A percentile compares a stretch with the other conserved stretches of the same genome.
phyloP scores from a whole-genome alignment of 2,797 vertebrate genomes.

The Pantherophis alleghaniensis region DNA sequence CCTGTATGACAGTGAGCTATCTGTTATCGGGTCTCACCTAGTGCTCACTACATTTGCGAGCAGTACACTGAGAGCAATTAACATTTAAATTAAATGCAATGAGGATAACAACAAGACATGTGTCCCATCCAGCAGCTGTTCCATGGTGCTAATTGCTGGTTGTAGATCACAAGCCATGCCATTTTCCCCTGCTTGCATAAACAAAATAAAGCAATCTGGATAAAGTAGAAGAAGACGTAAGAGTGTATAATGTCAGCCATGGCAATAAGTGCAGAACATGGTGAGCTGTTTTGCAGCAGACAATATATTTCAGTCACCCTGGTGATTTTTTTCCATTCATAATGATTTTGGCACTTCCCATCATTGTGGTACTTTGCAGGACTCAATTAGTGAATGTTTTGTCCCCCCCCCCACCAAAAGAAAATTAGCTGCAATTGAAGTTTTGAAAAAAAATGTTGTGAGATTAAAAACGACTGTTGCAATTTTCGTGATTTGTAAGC shows the following conservation, averaged over 20 bases:
- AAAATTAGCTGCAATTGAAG: conserved; percentile 11
- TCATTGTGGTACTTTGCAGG: conserved; percentile 40
- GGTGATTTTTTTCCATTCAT: background rate
- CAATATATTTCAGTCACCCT: conserved; percentile 36
- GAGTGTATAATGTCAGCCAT: conserved; percentile 32
- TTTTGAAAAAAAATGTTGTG: background rate
- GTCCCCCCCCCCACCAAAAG: no score
- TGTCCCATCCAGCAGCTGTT: conserved; percentile 71
- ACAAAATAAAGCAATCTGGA: conserved; percentile 61
- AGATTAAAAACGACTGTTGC: conserved; percentile 34
- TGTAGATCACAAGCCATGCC: conserved; percentile 64
- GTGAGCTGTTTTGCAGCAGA: conserved; percentile 36
- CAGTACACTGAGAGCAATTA: conserved; percentile 67
- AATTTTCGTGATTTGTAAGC: conserved; percentile 37
- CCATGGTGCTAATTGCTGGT: conserved; percentile 72
- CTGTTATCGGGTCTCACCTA: conserved; percentile 58
- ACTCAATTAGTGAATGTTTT: conserved; percentile 46
- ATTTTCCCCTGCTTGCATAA: conserved; percentile 62
- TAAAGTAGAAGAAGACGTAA: conserved; percentile 44
- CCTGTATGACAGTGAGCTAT: conserved; percentile 31
- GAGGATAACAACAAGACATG: conserved; percentile 68
- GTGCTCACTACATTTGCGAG: conserved; percentile 62
- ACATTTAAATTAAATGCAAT: conserved; percentile 66
- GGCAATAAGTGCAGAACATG: conserved; percentile 11
- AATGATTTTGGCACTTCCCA: conserved; percentile 25